Evolutionary conservation across 2,113 vertebrate genomes (phyloP).

Genomic region (Anarrhichthys ocellatus): DNA sequence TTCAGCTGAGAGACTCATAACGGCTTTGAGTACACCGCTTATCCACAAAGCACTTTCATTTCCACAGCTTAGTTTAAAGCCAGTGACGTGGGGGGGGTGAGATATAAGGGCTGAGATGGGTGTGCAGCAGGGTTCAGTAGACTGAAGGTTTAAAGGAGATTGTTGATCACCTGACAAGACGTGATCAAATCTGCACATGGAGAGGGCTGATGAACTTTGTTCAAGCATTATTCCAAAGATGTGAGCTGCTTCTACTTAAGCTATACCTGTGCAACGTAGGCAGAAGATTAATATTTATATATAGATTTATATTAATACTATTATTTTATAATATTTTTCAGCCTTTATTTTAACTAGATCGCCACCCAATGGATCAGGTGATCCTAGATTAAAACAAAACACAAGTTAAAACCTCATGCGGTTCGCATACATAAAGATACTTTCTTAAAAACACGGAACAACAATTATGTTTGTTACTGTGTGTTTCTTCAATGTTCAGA

Average conservation of each 20-base stretch:
- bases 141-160: conserved; percentile 16
- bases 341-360: background rate
- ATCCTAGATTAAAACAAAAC: background rate
- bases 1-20: conserved; percentile 45
- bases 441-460: background rate
- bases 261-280: background rate
- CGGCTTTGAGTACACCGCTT: conserved; percentile 26
- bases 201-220: background rate
- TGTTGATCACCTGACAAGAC: conserved; percentile 24
- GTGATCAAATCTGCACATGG: conserved; percentile 17
- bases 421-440: background rate
- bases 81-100: conserved; percentile 13
- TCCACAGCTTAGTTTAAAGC: conserved; percentile 63
- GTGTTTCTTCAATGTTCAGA: background rate
- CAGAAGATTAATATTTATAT: background rate
- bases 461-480: background rate
- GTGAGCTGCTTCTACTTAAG: background rate
- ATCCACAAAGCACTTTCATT: conserved; percentile 65
- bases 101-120: conserved; percentile 22
- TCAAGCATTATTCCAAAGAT: background rate
- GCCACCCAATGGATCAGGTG: background rate
- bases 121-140: background rate
- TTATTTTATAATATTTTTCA: background rate
- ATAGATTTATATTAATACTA: no score
- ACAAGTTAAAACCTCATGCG: background rate